phyloP scores from a whole-genome alignment of 35 echinoderm and acorn worm species.

The Ophiothrix spiculata region DNA sequence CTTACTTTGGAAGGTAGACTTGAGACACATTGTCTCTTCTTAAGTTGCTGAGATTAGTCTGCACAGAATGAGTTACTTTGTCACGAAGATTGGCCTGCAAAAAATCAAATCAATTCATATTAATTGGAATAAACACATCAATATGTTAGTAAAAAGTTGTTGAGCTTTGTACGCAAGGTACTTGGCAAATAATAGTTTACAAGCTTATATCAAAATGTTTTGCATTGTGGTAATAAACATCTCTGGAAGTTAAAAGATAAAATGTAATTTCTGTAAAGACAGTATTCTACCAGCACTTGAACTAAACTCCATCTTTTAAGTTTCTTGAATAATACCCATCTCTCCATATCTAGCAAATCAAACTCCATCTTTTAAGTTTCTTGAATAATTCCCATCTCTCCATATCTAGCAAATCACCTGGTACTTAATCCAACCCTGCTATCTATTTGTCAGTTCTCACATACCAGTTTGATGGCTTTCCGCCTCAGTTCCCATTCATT shows the following conservation, averaged over 20 bases:
- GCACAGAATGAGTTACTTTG: slow-evolving; percentile 87
- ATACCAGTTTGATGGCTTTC: slow-evolving; percentile 97
- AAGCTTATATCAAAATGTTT: background rate
- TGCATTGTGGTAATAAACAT: too few species aligned
- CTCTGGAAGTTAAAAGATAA: too few species aligned
- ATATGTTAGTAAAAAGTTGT: background rate
- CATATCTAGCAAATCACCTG: too few species aligned
- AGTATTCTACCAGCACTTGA: too few species aligned
- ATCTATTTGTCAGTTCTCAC: too few species aligned
- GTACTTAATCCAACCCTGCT: too few species aligned
- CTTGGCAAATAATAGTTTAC: background rate
- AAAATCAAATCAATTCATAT: slow-evolving; percentile 6
- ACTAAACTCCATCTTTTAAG: too few species aligned
- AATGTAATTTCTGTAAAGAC: too few species aligned
- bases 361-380: too few species aligned
- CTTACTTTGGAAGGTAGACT: slow-evolving; percentile 99
- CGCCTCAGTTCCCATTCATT: slow-evolving; percentile 98
- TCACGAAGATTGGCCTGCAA: slow-evolving; percentile 81
- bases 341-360: too few species aligned
- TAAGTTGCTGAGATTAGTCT: slow-evolving; percentile 98
- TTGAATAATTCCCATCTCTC: too few species aligned
- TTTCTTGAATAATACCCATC: too few species aligned
- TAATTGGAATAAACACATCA: background rate
- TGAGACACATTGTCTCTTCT: slow-evolving; percentile 93
- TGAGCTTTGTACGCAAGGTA: background rate